These are phyloP conservation scores for Hyles euphorbiae DNA, from an alignment of 1,140 invertebrate genomes.

Conservation along the genomic window DNA sequence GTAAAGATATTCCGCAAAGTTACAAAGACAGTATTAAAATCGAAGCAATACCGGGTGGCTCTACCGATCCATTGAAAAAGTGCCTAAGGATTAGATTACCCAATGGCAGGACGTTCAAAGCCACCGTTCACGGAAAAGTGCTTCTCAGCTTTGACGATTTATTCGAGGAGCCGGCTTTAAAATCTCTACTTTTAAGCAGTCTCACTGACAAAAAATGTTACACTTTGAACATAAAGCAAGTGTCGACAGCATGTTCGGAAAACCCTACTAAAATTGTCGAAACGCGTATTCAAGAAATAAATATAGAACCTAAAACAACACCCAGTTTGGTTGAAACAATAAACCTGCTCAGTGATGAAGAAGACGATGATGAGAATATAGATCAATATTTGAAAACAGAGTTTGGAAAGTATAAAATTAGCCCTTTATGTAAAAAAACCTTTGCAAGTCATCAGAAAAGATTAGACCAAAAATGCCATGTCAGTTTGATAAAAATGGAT, in stretches of 20 bases:
- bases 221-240: conserved; percentile 52
- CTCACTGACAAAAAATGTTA: conserved; percentile 35
- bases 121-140: conserved; percentile 45
- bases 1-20: conserved; percentile 10
- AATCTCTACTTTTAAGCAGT: conserved; percentile 35
- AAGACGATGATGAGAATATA: conserved; percentile 38
- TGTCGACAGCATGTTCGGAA: conserved; percentile 13
- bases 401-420: conserved; percentile 40
- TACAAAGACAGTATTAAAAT: conserved; percentile 19
- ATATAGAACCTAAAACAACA: conserved; percentile 3
- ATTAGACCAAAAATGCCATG: conserved; percentile 38
- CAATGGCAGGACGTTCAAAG: conserved; percentile 50
- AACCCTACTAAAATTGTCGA: conserved; percentile 16
- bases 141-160: conserved; percentile 40
- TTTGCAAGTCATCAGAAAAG: conserved; percentile 45
- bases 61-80: conserved; percentile 34
- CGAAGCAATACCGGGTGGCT: conserved; percentile 16
- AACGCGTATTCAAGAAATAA: conserved; percentile 20
- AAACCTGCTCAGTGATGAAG: conserved; percentile 60
- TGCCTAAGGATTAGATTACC: conserved; percentile 44
- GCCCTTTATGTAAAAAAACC: conserved; percentile 21
- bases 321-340: conserved; percentile 40
- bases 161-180: conserved; percentile 41
- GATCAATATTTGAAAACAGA: conserved; percentile 37
- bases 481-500: conserved; percentile 23